phyloP scores from a whole-genome alignment of 2,888 invertebrate genomes.

The Eucriotettix oculatus region DNA sequence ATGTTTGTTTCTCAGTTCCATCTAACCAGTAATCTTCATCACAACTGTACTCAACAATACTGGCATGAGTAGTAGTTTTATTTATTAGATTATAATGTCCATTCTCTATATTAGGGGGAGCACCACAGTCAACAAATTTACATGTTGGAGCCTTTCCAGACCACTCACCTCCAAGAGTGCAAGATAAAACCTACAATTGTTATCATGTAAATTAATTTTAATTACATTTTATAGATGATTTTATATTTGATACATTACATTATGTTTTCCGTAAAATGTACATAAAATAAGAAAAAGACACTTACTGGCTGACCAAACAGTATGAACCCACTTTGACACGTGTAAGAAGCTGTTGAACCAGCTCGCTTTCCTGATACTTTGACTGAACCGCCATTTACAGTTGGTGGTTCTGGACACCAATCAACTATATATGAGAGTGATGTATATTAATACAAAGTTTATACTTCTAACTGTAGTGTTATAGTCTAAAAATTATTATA shows the following conservation, averaged over 20 bases:
- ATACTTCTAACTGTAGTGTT: too few relatives aligned
- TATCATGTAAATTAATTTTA: neutral
- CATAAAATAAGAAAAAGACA: neutral
- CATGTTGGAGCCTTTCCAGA: conserved; percentile 62
- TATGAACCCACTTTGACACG: conserved; percentile 69
- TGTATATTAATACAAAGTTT: too few relatives aligned
- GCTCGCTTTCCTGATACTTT: conserved; percentile 53
- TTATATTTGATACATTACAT: too few relatives aligned
- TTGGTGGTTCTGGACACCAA: conserved; percentile 75
- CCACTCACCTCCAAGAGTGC: conserved; percentile 77
- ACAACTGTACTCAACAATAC: conserved; percentile 63
- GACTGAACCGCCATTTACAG: conserved; percentile 59
- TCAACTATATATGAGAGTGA: conserved; percentile 30
- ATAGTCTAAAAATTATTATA: too few relatives aligned
- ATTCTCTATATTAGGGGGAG: conserved; percentile 61
- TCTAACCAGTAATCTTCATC: conserved; percentile 69
- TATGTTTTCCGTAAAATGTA: neutral
- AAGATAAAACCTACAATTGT: conserved; percentile 55
- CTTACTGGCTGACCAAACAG: conserved; percentile 62
- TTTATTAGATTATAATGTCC: conserved; percentile 57
- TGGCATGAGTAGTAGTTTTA: conserved; percentile 65
- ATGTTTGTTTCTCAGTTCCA: conserved; percentile 46
- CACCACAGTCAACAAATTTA: conserved; percentile 73
- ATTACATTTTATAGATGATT: too few relatives aligned
- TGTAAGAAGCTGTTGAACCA: conserved; percentile 64